phyloP scores from a whole-genome alignment of 2,888 invertebrate genomes.

The Amaurobius ferox region DNA sequence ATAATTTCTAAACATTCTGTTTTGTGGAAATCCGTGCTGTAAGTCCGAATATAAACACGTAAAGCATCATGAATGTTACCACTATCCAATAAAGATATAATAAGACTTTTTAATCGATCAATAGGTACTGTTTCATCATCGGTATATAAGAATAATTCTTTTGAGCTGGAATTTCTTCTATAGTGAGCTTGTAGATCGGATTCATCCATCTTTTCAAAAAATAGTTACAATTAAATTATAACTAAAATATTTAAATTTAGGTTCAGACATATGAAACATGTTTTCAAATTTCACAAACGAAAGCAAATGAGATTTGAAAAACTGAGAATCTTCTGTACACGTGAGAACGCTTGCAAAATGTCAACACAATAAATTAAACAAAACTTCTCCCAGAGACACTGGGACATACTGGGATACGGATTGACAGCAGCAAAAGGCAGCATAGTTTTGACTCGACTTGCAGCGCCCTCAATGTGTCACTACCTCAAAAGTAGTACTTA shows the following conservation, averaged over 20 bases:
- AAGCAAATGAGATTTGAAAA: background rate
- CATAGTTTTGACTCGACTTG: conserved; percentile 40
- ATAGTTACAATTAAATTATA: conserved; percentile 40
- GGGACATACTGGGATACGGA: background rate
- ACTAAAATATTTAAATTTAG: conserved; percentile 14
- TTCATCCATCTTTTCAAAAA: conserved; percentile 53
- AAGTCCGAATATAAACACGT: conserved; percentile 42
- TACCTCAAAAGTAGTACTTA: conserved; percentile 45
- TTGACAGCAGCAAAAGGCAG: conserved; percentile 26
- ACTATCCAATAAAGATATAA: conserved; percentile 29
- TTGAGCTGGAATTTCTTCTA: conserved; percentile 5
- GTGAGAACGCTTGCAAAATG: background rate
- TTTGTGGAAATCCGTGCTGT: conserved; percentile 60
- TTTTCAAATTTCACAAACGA: conserved; percentile 30
- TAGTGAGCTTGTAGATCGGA: conserved; percentile 50
- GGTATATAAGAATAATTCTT: background rate
- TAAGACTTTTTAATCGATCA: conserved; percentile 3
- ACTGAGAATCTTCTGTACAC: background rate
- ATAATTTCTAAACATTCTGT: conserved; percentile 30
- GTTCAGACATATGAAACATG: conserved; percentile 55
- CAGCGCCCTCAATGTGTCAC: conserved; percentile 62
- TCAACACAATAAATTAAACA: conserved; percentile 20
- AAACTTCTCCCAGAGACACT: background rate
- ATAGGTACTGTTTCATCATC: background rate
- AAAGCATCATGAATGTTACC: conserved; percentile 45